Evolutionary conservation across 1,140 invertebrate species (phyloP).

Genomic region (Drosophila insularis): DNA sequence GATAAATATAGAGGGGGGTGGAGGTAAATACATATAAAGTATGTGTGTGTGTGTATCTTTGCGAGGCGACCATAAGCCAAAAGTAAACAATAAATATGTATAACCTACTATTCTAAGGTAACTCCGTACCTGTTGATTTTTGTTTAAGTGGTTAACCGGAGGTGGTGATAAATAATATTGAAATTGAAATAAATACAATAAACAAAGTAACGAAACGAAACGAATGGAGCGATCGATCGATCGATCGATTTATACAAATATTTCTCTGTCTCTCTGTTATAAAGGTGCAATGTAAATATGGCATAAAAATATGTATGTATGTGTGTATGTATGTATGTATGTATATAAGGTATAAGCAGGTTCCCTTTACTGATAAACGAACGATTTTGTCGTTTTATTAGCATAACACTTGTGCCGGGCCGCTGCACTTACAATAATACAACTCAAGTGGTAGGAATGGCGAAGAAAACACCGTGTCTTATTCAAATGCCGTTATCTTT

Average conservation of each 20-base stretch:
- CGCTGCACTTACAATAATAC: background rate
- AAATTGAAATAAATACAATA: conserved; percentile 79
- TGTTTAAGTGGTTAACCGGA: conserved; percentile 20
- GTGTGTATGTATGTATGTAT: conserved; percentile 39
- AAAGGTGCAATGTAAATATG: conserved; percentile 42
- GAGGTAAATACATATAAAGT: background rate
- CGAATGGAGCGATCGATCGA: conserved; percentile 63
- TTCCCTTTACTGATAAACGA: conserved; percentile 60
- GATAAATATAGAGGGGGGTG: background rate
- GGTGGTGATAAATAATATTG: conserved; percentile 70
- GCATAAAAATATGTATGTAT: conserved; percentile 22
- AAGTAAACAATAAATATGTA: conserved; percentile 11
- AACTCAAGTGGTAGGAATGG: conserved; percentile 42
- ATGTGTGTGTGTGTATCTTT: background rate
- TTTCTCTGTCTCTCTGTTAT: conserved; percentile 24
- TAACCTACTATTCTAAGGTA: conserved; percentile 11
- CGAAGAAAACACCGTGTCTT: conserved; percentile 65
- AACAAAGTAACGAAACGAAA: conserved; percentile 45
- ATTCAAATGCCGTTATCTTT: conserved; percentile 77
- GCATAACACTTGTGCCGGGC: conserved; percentile 71
- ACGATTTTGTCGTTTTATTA: conserved; percentile 72
- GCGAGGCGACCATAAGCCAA: background rate
- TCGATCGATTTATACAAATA: conserved; percentile 73
- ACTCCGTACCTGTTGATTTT: background rate
- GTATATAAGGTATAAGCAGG: conserved; percentile 5